Evolutionary conservation across 2,888 invertebrate genomes (phyloP), one percentile per base, ranked within the genome.

Genomic region (Diploptera punctata): DNA sequence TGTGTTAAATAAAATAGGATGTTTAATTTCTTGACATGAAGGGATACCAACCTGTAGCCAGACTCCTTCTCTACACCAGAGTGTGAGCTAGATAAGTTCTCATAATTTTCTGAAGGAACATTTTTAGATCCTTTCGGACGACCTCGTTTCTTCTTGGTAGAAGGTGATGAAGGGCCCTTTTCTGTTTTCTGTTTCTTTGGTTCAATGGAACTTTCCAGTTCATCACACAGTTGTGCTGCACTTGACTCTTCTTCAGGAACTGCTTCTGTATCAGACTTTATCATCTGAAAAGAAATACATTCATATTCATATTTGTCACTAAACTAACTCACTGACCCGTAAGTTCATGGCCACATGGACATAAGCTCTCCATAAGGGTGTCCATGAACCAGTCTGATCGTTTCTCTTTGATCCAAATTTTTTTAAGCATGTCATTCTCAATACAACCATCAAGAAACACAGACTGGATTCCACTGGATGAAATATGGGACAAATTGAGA

Each of bases 81-180:
- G 13, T 29, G 57, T 1, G 26, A 16, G 29, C 26, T 16, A 31
- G 57, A 29, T 1, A 29, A n/a, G n/a, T 57, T 57, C n/a, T 16
- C 24, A 57, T 57, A 31, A 43, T 67, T 60, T 9, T 44, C 29
- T 19, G 44, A 52, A 24, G 26, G 21, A 19, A 33, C 26, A 52
- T 72, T 77, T 24, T 73, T 73, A 26, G 75, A 76, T 13, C 77
- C 76, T 52, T 73, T 75, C 0, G 76, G 77, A 65, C 77, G 71
- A 16, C 75, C 76, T 49, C 68, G 67, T 43, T 62, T 77, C 70
- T 71, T 74, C 26, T 49, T 49, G 18, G 24, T 67, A 29, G 9
- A 13, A n/a, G 43, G 43, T 4, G 9, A 0, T 13, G 13, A 18
- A n/a, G 65, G 26, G 7, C 38, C 31, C 18, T 29, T 21, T 24